Base-by-base conservation (phyloP, 2,888 invertebrate species). In the Trachelus tabidus region DNA sequence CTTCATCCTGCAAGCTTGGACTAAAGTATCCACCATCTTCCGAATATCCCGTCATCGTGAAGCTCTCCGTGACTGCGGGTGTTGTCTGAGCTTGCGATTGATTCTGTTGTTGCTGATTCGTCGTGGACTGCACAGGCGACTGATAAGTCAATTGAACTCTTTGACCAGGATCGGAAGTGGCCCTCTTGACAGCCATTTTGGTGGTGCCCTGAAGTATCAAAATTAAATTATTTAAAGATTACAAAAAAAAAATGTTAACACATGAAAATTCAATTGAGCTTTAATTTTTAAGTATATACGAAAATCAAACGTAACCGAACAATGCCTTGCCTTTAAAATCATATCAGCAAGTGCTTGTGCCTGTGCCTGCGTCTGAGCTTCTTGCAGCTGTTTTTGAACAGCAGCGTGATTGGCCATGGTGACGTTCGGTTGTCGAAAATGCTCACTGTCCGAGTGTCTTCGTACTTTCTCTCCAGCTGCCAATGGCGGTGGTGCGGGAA, bases 261-360 rank as follows among this genome's bases (percentile, higher is more conserved):
- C 6, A 15, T 1, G 15, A 33, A 37, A 73, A 35, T 33, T 31
- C 31, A 34, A 34, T 68, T 33, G 9, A 40, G 2, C 0, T 23
- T 9, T 23, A 56, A 56, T 56, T 23, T 23, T 56, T 9, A 23
- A 56, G 9, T 23, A 56, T 23, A 56, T 23, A 23, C 23, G 23
- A 56, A 56, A 56, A 56, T 56, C 6, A 56, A 23, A 23, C 0
- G 15, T 56, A 56, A 56, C 2, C 6, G 23, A 56, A 23, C 2
- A 56, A 23, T 56, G 56, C 0, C 56, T 56, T 80, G 91, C 91
- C 92, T 96, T 97, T 75, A 96, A 92, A 78, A 94, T 94, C 87
- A 96, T 93, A 90, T 96, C 96, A 81, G 96, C 96, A 73, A 96
- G 92, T 6, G 96, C 96, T 81, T 96, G 96, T 83, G 96, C 96